phyloP scores from a whole-genome alignment of 2,888 invertebrate genomes.

The Zootermopsis nevadensis region DNA sequence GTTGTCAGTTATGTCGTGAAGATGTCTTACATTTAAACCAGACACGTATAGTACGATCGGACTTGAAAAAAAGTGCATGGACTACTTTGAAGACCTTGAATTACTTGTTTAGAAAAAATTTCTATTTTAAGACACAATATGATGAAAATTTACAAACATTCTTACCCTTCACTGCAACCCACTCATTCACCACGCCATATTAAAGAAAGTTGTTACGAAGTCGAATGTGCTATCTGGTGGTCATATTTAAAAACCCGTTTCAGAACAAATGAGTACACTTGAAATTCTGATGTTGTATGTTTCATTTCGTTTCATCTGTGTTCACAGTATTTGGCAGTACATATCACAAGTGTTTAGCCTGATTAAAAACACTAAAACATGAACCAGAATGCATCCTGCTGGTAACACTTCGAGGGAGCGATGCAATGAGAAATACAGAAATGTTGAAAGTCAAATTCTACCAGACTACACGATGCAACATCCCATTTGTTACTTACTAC shows the following conservation, averaged over 20 bases:
- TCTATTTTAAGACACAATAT: not conserved
- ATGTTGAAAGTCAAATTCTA: too few species aligned
- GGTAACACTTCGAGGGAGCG: too few species aligned
- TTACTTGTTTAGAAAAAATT: not conserved
- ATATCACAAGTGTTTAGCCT: too few species aligned
- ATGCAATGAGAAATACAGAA: too few species aligned
- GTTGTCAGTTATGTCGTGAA: not conserved
- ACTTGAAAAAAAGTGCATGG: not conserved
- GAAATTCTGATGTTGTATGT: too few species aligned
- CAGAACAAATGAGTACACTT: too few species aligned
- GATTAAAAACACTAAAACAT: too few species aligned
- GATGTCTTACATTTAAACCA: not conserved
- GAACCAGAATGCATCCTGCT: too few species aligned
- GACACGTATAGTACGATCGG: not conserved
- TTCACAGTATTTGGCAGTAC: too few species aligned
- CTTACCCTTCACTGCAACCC: not conserved
- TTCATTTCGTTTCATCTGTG: too few species aligned
- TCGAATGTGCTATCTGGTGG: not conserved
- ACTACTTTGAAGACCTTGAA: not conserved
- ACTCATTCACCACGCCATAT: not conserved
- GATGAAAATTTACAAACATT: not conserved
- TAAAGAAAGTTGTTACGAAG: not conserved
- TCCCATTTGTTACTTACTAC: too few species aligned
- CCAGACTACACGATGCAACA: too few species aligned
- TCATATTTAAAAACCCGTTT: not conserved